Percentiles rank a stretch among this genome's conserved stretches.
These are phyloP conservation scores for Marisa cornuarietis DNA, from an alignment of 1,140 invertebrate species.

Conservation along the genomic window DNA sequence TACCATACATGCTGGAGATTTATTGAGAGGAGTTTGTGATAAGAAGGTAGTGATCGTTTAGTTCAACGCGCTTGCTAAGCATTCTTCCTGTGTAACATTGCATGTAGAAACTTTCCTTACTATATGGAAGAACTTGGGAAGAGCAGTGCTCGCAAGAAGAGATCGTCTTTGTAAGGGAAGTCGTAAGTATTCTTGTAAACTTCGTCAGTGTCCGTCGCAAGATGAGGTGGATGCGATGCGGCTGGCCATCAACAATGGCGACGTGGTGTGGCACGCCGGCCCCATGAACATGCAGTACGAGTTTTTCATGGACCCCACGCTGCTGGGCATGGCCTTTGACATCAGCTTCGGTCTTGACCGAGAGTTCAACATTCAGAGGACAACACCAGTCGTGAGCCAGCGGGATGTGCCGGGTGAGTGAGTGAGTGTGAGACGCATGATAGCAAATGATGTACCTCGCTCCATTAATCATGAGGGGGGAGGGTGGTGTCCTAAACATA, in stretches of 20 bases:
- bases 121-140: too few relatives aligned
- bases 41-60: too few relatives aligned
- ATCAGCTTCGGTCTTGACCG: slow-evolving; percentile 42
- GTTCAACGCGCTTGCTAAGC: too few relatives aligned
- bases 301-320: slow-evolving; percentile 32
- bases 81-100: too few relatives aligned
- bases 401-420: slow-evolving; percentile 57
- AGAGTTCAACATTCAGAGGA: slow-evolving; percentile 40
- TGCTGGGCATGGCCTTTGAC: slow-evolving; percentile 46
- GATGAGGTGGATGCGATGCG: slow-evolving; percentile 32
- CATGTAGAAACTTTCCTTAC: too few relatives aligned
- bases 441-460: too few relatives aligned
- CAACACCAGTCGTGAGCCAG: slow-evolving; percentile 45
- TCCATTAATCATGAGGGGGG: too few relatives aligned
- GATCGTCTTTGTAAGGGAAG: neutral
- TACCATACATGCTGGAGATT: too few relatives aligned
- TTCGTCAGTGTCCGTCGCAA: slow-evolving; percentile 47
- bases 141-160: too few relatives aligned
- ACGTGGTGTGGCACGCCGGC: slow-evolving; percentile 56
- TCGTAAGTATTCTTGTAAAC: neutral
- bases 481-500: too few relatives aligned
- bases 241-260: slow-evolving; percentile 41
- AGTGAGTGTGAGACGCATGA: neutral
- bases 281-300: slow-evolving; percentile 62
- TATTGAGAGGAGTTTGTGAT: too few relatives aligned